Conservation (phyloP, 2,113 vertebrate species). For the Acrocephalus arundinaceus region DNA sequence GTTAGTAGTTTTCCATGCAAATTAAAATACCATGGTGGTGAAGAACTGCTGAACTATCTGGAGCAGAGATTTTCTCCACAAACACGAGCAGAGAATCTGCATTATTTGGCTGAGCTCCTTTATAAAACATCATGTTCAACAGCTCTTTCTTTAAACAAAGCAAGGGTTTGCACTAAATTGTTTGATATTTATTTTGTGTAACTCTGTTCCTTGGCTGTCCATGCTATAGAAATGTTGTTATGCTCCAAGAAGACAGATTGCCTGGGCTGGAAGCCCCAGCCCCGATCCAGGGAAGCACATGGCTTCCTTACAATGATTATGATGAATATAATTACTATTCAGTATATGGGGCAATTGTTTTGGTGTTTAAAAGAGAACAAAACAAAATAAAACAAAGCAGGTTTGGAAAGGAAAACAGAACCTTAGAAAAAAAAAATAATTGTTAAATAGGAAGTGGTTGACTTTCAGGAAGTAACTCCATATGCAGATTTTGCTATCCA, state of each 20-base stretch:
- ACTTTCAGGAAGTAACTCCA: constrained; percentile 24
- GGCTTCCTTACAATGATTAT: constrained; percentile 24
- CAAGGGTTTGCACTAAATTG: not conserved
- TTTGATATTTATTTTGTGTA: not conserved
- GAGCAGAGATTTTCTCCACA: not conserved
- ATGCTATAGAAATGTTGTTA: not conserved
- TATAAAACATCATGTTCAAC: not conserved
- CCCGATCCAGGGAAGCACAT: constrained; percentile 49
- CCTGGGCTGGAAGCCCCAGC: constrained; percentile 13
- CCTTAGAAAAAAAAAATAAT: not conserved
- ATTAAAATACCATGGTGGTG: not conserved
- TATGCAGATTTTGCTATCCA: not conserved
- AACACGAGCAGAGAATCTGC: not conserved
- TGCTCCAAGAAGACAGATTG: constrained; percentile 21
- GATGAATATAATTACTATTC: constrained; percentile 30
- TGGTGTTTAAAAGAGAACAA: constrained; percentile 24
- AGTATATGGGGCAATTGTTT: constrained; percentile 33
- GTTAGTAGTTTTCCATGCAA: not conserved
- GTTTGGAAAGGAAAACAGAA: constrained; percentile 41
- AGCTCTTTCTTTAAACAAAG: constrained; percentile 3
- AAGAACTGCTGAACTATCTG: not conserved
- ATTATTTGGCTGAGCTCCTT: not conserved
- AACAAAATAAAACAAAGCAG: constrained; percentile 13
- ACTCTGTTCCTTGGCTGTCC: not conserved
- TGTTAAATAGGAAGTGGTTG: constrained; percentile 51